Base-by-base conservation (phyloP, 2,113 vertebrate genomes). In the Melanostigma gelatinosum region DNA sequence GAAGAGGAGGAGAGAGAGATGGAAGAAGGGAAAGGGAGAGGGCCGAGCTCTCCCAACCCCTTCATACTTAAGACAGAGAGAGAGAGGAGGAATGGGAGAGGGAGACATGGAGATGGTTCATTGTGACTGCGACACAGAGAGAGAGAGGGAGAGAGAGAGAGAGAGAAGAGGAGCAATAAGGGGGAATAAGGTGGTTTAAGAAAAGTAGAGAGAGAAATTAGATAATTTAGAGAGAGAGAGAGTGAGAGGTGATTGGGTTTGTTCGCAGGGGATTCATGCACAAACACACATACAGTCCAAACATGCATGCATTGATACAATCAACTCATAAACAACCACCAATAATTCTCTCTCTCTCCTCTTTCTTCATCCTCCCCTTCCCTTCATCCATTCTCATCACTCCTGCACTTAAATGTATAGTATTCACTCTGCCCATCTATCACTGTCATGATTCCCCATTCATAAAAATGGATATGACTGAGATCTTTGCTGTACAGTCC, bases 61-160 rank as follows among this genome's bases (percentile, higher is more conserved):
- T 94, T 95, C 94, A 96, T 95, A 92, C 95, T 96, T 95, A 95
- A 95, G 94, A 95, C 92, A 93, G 90, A 93, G 90, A 88, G 90
- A 88, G 85, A 93, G 89, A 90, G 93, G 90, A 88, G 70, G 89
- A 81, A 86, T 76, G 84, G 79, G 82, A 73, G 87, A 84, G 83
- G 63, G 88, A 66, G 91, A 88, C 90, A 91, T 87, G 85, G 92
- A 90, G 92, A 93, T 92, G 89, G 90, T 90, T 93, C 77, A 83
- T 85, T 88, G 91, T 89, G 92, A 92, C 92, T 93, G 92, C 92
- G 92, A 94, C 92, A 94, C 83, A 93, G 82, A 72, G 79, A 88
- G 82, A 76, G 83, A 63, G 89, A 84, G 82, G 76, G 79, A 67
- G 82, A 46, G 60, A 24, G 85, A 85, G 83, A 67, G 79, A 85